Conservation (phyloP, 1,140 invertebrate species). For the Hyles euphorbiae region DNA sequence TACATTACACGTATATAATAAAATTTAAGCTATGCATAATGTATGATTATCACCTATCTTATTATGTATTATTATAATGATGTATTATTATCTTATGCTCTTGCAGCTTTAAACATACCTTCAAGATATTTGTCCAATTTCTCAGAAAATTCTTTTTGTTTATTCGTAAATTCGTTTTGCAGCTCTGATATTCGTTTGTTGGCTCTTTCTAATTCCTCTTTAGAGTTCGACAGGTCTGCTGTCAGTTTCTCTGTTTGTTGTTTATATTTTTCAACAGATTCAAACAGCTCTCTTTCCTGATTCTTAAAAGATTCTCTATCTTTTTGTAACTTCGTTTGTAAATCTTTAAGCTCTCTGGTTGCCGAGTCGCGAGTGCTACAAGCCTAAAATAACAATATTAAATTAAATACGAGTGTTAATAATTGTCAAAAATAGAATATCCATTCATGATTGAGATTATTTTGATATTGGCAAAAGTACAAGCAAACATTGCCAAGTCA, state of each 20-base stretch:
- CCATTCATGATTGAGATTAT: too few species aligned
- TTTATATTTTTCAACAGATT: conserved; percentile 60
- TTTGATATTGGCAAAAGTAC: too few species aligned
- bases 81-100: too few species aligned
- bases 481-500: too few species aligned
- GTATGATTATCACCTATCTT: too few species aligned
- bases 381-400: conserved; percentile 30
- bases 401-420: too few species aligned
- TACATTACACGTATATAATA: too few species aligned
- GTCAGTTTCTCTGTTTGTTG: conserved; percentile 54
- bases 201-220: conserved; percentile 57
- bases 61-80: too few species aligned
- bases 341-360: conserved; percentile 55
- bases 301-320: conserved; percentile 52
- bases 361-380: conserved; percentile 53
- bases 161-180: conserved; percentile 64
- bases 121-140: conserved; percentile 60
- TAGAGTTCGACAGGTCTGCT: conserved; percentile 36
- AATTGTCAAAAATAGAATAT: too few species aligned
- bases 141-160: conserved; percentile 62
- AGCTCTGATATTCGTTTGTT: conserved; percentile 66
- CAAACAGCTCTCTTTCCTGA: conserved; percentile 57
- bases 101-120: conserved; percentile 24
- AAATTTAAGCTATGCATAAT: too few species aligned
- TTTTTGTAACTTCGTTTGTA: conserved; percentile 50